These are phyloP conservation scores for Decapterus maruadsi DNA, from an alignment of 2,797 vertebrate species.

Conservation along the genomic window DNA sequence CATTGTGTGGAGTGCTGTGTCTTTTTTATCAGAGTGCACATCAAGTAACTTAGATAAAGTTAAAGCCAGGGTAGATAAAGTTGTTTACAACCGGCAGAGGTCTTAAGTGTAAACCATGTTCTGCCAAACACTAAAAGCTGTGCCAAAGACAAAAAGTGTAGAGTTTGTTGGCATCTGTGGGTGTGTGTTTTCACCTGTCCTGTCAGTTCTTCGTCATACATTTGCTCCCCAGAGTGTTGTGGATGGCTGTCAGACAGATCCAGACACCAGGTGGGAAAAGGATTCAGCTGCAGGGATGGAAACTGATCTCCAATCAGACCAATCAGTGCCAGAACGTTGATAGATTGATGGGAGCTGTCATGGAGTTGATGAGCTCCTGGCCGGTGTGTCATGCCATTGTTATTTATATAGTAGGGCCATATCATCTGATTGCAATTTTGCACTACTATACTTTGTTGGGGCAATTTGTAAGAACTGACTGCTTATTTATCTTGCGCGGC, in stretches of 20 bases:
- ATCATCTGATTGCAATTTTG: conserved; percentile 85
- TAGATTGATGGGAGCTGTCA: conserved; percentile 82
- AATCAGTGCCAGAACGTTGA: conserved; percentile 73
- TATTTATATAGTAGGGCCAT: conserved; percentile 70
- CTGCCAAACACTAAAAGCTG: conserved; percentile 36
- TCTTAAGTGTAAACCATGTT: conserved; percentile 3
- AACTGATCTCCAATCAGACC: conserved; percentile 79
- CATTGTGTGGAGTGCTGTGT: not conserved
- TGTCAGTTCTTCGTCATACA: conserved; percentile 66
- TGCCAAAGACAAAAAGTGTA: conserved; percentile 46
- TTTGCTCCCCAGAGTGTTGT: conserved; percentile 60
- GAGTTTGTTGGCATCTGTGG: conserved; percentile 30
- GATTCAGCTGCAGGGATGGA: conserved; percentile 68
- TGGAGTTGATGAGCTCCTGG: conserved; percentile 72
- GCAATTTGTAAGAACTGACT: conserved; percentile 76
- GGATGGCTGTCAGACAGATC: conserved; percentile 63
- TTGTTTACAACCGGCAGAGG: conserved; percentile 23
- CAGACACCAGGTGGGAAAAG: conserved; percentile 77
- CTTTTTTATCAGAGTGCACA: not conserved
- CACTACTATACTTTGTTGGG: conserved; percentile 70
- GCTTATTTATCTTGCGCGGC: conserved; percentile 80
- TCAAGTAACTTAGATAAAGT: not conserved
- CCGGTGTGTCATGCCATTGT: conserved; percentile 67
- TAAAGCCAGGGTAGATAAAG: not conserved
- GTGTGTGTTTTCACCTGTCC: conserved; percentile 53